Evolutionary conservation across 1,140 invertebrate species (phyloP).

Genomic region (Zophobas atratus): DNA sequence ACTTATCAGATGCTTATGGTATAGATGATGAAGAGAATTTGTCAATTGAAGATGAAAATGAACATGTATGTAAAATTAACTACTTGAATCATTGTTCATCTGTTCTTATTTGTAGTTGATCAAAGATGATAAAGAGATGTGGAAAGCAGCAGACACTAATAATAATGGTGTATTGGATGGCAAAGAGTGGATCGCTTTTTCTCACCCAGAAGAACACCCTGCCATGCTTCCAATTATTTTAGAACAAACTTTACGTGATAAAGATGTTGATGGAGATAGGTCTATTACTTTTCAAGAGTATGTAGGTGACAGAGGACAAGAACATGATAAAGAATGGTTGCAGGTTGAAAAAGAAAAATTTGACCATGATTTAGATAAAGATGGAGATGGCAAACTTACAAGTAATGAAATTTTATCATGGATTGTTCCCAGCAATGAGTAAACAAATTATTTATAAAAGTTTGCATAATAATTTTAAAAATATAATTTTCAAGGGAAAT

Average conservation of each 20-base stretch:
- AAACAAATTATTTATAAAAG: slow-evolving; percentile 66
- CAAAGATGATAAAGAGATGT: slow-evolving; percentile 89
- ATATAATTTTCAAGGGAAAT: slow-evolving; percentile 77
- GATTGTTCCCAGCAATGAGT: slow-evolving; percentile 95
- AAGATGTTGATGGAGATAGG: slow-evolving; percentile 90
- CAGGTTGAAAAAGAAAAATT: slow-evolving; percentile 92
- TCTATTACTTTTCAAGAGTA: slow-evolving; percentile 88
- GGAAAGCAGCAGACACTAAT: slow-evolving; percentile 89
- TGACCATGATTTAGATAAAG: slow-evolving; percentile 88
- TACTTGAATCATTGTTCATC: slow-evolving; percentile 37
- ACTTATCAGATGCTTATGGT: slow-evolving; percentile 87
- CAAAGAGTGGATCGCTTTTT: slow-evolving; percentile 91
- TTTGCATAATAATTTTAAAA: slow-evolving; percentile 21
- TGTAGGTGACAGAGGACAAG: slow-evolving; percentile 80
- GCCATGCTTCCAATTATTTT: slow-evolving; percentile 90
- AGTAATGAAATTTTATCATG: slow-evolving; percentile 88
- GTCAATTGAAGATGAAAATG: slow-evolving; percentile 57
- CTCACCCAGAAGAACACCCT: slow-evolving; percentile 94
- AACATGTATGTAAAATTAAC: slow-evolving; percentile 52
- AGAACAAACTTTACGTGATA: slow-evolving; percentile 87
- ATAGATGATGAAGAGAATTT: slow-evolving; percentile 66
- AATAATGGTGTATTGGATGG: slow-evolving; percentile 84
- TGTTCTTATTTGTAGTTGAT: slow-evolving; percentile 70
- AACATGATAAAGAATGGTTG: slow-evolving; percentile 87
- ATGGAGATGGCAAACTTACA: slow-evolving; percentile 88